Evolutionary conservation across 1,140 invertebrate genomes (phyloP), one percentile per base, ranked within the genome.

Genomic region (Hydropsyche tenuis): DNA sequence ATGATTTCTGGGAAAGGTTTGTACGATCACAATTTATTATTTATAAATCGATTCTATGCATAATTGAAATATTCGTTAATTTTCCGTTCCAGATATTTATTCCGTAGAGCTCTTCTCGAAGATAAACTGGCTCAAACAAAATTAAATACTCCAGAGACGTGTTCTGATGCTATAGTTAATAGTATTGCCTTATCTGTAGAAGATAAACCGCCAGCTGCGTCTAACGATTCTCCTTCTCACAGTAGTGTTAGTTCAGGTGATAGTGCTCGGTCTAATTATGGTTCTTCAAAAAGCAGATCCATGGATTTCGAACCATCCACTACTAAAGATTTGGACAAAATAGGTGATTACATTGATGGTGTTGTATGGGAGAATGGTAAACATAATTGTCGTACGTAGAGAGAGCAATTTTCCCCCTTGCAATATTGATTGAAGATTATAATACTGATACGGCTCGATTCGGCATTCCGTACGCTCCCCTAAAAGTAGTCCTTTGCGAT

Each of bases 1-100:
- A 85, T 0, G 78, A 86, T 45, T 89, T 89, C 78, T 89, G 87
- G 87, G 86, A 88, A 79, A 83, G 87, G 86, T 87, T 48, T 68
- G n/a, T n/a, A n/a, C n/a, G n/a, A n/a, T n/a, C n/a, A n/a, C n/a
- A n/a, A n/a, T n/a, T n/a, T n/a, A n/a, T n/a, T n/a, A n/a, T n/a
- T n/a, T n/a, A n/a, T n/a, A n/a, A n/a, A n/a, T n/a, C n/a, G n/a
- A n/a, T n/a, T n/a, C n/a, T n/a, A n/a, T n/a, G n/a, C n/a, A n/a
- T n/a, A n/a, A 43, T 43, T 43, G 12, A 43, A 43, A 43, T 48
- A 48, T 48, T 5, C 56, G 23, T 25, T 56, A 51, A 5, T 22
- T 56, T 60, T 60, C 11, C 11, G 5, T 75, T 76, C 45, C 78
- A 88, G 87, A 68, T 89, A 88, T 78, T 79, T 89, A 46, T 89